These are phyloP conservation scores for Lasioglossum vierecki DNA, from an alignment of 2,888 invertebrate species.

Conservation along the genomic window DNA sequence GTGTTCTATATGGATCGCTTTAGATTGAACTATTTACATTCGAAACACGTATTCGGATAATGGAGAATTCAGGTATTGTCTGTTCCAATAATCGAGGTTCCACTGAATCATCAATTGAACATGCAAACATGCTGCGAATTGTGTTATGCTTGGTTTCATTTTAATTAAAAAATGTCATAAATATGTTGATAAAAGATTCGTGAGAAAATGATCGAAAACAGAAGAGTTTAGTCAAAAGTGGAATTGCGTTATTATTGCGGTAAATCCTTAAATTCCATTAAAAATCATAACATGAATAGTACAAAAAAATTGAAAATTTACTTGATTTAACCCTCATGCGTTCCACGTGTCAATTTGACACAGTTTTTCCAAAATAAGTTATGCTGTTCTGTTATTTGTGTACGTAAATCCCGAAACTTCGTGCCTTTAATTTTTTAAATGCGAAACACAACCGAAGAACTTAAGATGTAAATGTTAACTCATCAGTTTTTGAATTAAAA, in stretches of 20 bases:
- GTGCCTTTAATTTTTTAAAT: too few species aligned
- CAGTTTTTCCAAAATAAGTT: too few species aligned
- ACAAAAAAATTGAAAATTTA: not conserved
- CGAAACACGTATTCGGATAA: conserved; percentile 1
- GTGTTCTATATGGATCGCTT: not conserved
- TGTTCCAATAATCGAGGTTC: not conserved
- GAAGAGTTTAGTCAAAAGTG: not conserved
- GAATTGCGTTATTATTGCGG: too few species aligned
- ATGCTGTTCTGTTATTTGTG: too few species aligned
- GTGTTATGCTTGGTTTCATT: not conserved
- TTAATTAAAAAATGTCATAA: not conserved
- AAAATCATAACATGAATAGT: not conserved
- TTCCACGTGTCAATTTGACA: too few species aligned
- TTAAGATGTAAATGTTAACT: too few species aligned
- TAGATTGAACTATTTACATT: not conserved
- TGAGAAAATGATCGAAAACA: not conserved
- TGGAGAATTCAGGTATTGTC: not conserved
- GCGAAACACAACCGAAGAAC: too few species aligned
- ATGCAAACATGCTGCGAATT: not conserved
- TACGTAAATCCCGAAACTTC: too few species aligned
- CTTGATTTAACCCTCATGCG: too few species aligned
- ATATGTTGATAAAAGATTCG: not conserved
- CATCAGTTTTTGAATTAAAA: too few species aligned
- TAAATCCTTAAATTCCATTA: not conserved
- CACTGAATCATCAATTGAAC: not conserved